Evolutionary conservation across 2,113 vertebrate genomes (phyloP).

Genomic region (Centrocercus urophasianus): DNA sequence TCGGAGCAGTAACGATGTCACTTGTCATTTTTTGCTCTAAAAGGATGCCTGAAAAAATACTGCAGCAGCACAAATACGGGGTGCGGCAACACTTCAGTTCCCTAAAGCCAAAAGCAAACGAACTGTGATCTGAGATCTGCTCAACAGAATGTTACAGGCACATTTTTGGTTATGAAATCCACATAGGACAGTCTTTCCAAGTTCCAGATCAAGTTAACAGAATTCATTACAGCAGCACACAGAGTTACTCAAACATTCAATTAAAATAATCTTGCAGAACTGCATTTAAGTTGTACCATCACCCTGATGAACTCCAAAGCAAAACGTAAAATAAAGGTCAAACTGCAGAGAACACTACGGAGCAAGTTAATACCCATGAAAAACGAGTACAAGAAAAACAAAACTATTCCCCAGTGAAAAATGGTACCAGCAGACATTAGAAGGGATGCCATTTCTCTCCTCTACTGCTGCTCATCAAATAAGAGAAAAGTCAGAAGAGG

Average conservation of each 20-base stretch:
- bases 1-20: not conserved
- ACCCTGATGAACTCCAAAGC: conserved; percentile 28
- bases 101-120: conserved; percentile 42
- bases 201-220: conserved; percentile 30
- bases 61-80: not conserved
- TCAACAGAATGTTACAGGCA: not conserved
- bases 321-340: conserved; percentile 62
- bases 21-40: not conserved
- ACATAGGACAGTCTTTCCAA: not conserved
- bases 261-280: conserved; percentile 36
- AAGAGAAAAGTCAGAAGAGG: not conserved
- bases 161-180: not conserved
- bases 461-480: conserved; percentile 24
- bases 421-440: conserved; percentile 10
- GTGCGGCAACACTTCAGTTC: not conserved
- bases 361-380: conserved; percentile 53
- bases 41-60: conserved; percentile 9
- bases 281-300: conserved; percentile 42
- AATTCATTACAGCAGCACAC: not conserved
- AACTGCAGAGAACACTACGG: not conserved
- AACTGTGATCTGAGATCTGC: conserved; percentile 12
- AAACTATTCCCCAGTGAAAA: conserved; percentile 39
- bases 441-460: conserved; percentile 17
- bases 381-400: conserved; percentile 40
- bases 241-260: conserved; percentile 24